Base-by-base conservation (phyloP, 2,888 invertebrate species). In the Cataglyphis rosenhaueri region DNA sequence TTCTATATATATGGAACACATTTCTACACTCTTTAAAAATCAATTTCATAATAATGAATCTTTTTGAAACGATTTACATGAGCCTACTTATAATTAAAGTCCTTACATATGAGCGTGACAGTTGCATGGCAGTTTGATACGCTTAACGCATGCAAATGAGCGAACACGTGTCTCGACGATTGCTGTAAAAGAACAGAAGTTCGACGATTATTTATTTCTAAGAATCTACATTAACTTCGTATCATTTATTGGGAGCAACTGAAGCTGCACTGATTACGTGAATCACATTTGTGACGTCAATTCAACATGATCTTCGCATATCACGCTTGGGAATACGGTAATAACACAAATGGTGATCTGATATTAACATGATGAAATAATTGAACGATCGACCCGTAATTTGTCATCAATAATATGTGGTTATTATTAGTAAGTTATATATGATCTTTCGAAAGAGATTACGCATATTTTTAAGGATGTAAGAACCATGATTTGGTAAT, bases 221-320 rank as follows among this genome's bases (percentile, higher is more conserved):
- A 66, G 38, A 66, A 44, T 25, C 4, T 10, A 12, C 21, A 29
- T 48, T 70, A 61, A 70, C 44, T 70, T 70, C 15, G 25, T 32
- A 59, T 61, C 44, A 79, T 59, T 79, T 70, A 79, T 70, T 70
- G 44, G 12, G 25, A 79, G 71, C 59, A 68, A 68, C 25, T 68
- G 21, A 68, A 32, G 44, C 41, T 70, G 44, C 32, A 21, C 15
- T 10, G 9, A 29, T 41, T 21, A 52, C 55, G 21, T 79, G 52
- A 79, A 70, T 78, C 32, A 35, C 32, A 44, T 44, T 70, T 25
- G 25, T 70, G 70, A 79, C 32, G 35, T 70, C 44, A 79, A 79
- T 79, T 41, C 44, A 70, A 70, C 6, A 18, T 21, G 57, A 44
- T 68, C 21, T 44, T 68, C 35, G 44, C 12, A 41, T 41, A 57